Base-by-base conservation (phyloP, 2,113 vertebrate genomes). In the Lophura nycthemera region DNA sequence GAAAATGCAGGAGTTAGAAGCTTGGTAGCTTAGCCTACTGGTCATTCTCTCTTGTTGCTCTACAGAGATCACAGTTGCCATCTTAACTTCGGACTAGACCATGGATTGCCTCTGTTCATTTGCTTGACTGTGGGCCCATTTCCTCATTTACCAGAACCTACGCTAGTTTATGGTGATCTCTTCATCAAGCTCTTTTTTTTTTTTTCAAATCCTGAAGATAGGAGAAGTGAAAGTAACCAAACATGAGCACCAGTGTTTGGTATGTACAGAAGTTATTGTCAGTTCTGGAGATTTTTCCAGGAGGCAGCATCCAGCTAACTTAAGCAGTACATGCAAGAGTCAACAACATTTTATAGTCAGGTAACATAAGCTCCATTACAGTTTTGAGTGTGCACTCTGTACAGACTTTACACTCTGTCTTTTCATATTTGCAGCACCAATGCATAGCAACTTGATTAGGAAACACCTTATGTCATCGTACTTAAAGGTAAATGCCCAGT, bases 321-420 rank as follows among this genome's bases (percentile, higher is more conserved):
- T 48, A 78, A 87, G 7, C 11, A 85, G 16, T 3, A 30, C 0
- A 1, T 17, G 24, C 2, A 66, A 40, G 18, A 40, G 20, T 40
- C 38, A n/a, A 3, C 13, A 4, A 6, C 16, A 30, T 61, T 43
- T 93, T 59, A 11, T 15, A 57, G 32, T 47, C 25, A 85, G 34
- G 56, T 7, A 72, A 4, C 11, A 40, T 43, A 5, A 19, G 8
- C 29, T 73, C 20, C 36, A 20, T 21, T 30, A 42, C 4, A 11
- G 16, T 42, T 92, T 48, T n/a, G 79, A 75, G 27, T 16, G 64
- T 10, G 19, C 0, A 1, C 34, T 21, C 6, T 66, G 1, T 34
- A 21, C 0, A 0, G 9, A 40, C 21, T 64, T 1, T 47, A 59
- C 10, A 27, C 3, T 60, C 21, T 2, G 1, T n/a, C 8, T 79